phyloP scores from a whole-genome alignment of 1,140 invertebrate species.

The Drosophila prosaltans region DNA sequence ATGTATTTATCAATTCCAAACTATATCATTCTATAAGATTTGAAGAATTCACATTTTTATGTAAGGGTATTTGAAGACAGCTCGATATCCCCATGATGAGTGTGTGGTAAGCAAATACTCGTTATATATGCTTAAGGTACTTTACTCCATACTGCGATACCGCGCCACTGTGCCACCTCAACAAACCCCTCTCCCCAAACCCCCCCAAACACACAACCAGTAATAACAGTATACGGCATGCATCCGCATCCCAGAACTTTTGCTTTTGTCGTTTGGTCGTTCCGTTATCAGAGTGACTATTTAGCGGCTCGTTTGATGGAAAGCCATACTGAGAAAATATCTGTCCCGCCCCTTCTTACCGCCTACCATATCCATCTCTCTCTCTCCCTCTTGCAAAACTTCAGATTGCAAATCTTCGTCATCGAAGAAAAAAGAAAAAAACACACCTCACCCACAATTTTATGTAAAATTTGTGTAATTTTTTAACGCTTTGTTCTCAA shows the following conservation, averaged over 20 bases:
- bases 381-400: neutral
- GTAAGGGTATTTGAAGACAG: neutral
- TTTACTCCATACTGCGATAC: neutral
- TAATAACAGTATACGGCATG: neutral
- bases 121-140: slow-evolving; percentile 15
- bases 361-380: neutral
- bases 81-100: neutral
- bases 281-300: slow-evolving; percentile 20
- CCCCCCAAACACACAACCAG: neutral
- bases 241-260: slow-evolving; percentile 15
- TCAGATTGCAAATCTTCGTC: neutral
- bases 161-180: neutral
- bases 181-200: neutral
- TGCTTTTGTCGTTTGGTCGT: neutral
- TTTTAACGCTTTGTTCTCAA: too few relatives aligned
- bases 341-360: neutral
- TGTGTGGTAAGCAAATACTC: slow-evolving; percentile 14
- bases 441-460: neutral
- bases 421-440: neutral
- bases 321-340: neutral
- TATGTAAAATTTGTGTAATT: too few relatives aligned
- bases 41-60: too few relatives aligned
- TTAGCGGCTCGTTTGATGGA: slow-evolving; percentile 16
- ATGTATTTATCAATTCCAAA: too few relatives aligned
- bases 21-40: too few relatives aligned